phyloP scores from a whole-genome alignment of 2,888 invertebrate genomes.

The Orthonychiurus folsomi region DNA sequence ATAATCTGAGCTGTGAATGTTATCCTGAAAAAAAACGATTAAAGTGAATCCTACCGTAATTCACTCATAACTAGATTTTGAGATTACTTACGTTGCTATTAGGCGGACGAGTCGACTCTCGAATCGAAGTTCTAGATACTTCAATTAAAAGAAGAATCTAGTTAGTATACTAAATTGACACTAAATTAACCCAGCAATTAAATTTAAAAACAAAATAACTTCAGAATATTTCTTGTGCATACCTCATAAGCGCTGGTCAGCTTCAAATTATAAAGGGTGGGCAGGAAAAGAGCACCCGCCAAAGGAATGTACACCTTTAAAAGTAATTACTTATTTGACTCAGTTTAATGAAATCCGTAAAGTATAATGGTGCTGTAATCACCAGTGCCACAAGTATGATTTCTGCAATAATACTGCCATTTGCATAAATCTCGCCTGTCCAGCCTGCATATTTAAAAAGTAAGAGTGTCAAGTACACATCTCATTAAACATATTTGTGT shows the following conservation, averaged over 20 bases:
- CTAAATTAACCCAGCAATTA: not conserved
- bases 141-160: constrained; percentile 14
- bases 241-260: constrained; percentile 37
- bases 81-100: too few species aligned
- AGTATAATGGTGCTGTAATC: not conserved
- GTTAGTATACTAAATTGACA: not conserved
- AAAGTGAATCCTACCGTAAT: too few species aligned
- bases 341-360: not conserved
- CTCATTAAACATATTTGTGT: too few species aligned
- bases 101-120: constrained; percentile 36
- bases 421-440: constrained; percentile 36
- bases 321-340: not conserved
- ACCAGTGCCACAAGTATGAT: constrained; percentile 36
- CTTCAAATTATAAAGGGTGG: constrained; percentile 29
- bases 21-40: too few species aligned
- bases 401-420: constrained; percentile 36
- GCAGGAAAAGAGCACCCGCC: constrained; percentile 33
- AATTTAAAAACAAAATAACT: too few species aligned
- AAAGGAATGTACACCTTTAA: constrained; percentile 27
- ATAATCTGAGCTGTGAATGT: constrained; percentile 38
- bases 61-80: too few species aligned
- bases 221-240: constrained; percentile 3
- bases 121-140: constrained; percentile 42
- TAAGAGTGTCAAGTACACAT: constrained; percentile 2
- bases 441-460: constrained; percentile 24